Conservation (phyloP, 2,113 vertebrate species). For the Arenaria interpres region DNA sequence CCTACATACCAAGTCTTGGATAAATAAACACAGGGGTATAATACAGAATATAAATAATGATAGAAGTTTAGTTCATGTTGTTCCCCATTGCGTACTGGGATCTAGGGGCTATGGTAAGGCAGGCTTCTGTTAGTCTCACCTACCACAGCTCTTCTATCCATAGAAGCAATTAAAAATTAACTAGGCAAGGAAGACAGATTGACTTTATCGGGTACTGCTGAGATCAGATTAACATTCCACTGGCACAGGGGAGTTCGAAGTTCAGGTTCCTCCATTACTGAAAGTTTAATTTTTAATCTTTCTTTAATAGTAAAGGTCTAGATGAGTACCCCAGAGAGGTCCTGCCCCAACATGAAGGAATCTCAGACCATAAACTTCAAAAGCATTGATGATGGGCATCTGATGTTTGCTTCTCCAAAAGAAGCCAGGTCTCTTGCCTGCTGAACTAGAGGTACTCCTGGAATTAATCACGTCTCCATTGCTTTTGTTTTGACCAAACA, state of each 20-base stretch:
- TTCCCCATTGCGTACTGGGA: neutral
- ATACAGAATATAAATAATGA: neutral
- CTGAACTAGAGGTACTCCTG: neutral
- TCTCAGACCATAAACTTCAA: neutral
- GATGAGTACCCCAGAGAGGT: neutral
- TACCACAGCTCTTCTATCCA: neutral
- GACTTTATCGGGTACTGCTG: neutral
- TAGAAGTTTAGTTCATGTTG: neutral
- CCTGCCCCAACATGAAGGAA: neutral
- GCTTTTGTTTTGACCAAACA: neutral
- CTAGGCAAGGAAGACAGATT: conserved; percentile 18
- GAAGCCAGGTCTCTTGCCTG: neutral
- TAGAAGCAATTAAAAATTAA: conserved; percentile 50
- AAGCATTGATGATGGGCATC: neutral
- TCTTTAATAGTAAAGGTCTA: conserved; percentile 24
- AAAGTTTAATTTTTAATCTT: conserved; percentile 59
- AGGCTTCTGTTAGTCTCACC: neutral
- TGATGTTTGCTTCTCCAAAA: neutral
- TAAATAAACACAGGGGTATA: neutral
- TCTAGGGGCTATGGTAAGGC: neutral
- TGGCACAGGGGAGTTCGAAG: neutral
- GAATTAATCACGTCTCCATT: neutral
- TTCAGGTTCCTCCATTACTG: conserved; percentile 6
- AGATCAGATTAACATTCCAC: conserved; percentile 16
- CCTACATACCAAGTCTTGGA: neutral